Evolutionary conservation across 2,113 vertebrate species (phyloP), one percentile per base, ranked within the genome.

Genomic region (Procavia capensis): DNA sequence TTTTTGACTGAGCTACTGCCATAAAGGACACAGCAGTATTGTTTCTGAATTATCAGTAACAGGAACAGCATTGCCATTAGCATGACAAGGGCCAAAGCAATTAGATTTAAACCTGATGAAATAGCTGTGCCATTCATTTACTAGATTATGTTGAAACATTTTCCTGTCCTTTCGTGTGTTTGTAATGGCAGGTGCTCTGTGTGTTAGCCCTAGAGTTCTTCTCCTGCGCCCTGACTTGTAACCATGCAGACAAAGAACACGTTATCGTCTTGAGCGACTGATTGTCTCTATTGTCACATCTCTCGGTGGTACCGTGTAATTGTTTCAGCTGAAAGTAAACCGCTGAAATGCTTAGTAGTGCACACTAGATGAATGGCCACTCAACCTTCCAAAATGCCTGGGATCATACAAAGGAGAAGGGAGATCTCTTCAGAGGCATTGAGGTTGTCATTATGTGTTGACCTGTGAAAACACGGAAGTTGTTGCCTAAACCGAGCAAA

Each of bases 41-140:
- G 63, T 81, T 8, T 68, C 84, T 93, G 86, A 97, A 94, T 95
- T 96, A 97, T 94, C 96, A 96, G 54, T 50, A 89, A 91, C 6
- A 68, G 57, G 61, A 96, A 75, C 54, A 75, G 54, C 34, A 34
- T 20, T 39, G 70, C 93, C 92, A 96, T 93, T 90, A 96, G 79
- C 92, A 82, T 82, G 90, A 86, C 78, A 90, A 97, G 94, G 82
- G 91, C 95, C 96, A 97, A 97, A 97, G 90, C 92, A 97, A 97
- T 98, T 97, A 98, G 90, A 92, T 95, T 76, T 20, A 70, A 97
- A 97, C 94, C 94, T 96, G 95, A 96, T 85, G 96, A 97, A 97
- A 97, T 19, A 91, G 74, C 97, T 97, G 92, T 29, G n/a, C 82
- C 87, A 84, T n/a, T 95, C 90, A 96, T 97, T 97, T 96, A 92